Evolutionary conservation across 2,113 vertebrate species (phyloP).

Genomic region (Phyllostomus hastatus): DNA sequence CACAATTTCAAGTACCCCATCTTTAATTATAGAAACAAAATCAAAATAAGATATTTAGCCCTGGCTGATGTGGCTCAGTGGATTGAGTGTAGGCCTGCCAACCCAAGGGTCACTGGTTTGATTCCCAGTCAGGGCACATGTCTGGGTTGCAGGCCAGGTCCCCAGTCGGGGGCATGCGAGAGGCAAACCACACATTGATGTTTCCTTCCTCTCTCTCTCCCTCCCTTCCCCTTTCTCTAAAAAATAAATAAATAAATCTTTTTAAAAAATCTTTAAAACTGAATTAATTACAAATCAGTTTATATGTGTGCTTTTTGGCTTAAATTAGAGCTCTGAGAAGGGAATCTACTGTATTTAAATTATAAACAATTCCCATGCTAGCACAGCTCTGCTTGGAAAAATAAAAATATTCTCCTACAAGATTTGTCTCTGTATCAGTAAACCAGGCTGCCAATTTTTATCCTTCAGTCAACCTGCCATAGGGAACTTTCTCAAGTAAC

Average conservation of each 20-base stretch:
- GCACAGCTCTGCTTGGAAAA: background rate
- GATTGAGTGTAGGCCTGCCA: too few species aligned
- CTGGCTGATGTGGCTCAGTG: too few species aligned
- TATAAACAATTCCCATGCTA: background rate
- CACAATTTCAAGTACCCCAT: background rate
- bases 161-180: too few species aligned
- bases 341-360: background rate
- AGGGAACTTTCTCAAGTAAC: background rate
- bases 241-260: too few species aligned
- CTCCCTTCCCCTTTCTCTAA: too few species aligned
- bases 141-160: too few species aligned
- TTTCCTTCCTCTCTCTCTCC: too few species aligned
- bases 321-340: background rate
- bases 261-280: background rate
- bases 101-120: too few species aligned
- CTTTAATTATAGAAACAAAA: background rate
- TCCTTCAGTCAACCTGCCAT: background rate
- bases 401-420: background rate
- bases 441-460: background rate
- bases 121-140: too few species aligned
- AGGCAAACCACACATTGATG: too few species aligned
- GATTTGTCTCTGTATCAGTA: background rate
- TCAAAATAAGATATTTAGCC: background rate
- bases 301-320: background rate
- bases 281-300: background rate